phyloP scores from a whole-genome alignment of 2,888 invertebrate species.

The Mesorhabditis sp. region DNA sequence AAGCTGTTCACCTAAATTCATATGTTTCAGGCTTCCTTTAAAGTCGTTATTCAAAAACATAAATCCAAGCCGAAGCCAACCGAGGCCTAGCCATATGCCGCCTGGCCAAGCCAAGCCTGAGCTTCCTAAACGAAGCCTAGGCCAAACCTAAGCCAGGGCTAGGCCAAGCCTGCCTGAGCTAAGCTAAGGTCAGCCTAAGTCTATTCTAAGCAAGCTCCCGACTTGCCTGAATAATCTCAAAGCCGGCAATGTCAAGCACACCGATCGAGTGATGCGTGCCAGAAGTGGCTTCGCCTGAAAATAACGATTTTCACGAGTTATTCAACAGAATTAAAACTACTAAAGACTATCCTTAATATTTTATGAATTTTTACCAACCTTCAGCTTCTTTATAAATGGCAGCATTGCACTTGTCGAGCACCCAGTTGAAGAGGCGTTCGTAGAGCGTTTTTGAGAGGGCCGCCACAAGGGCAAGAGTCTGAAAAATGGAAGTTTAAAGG shows the following conservation, averaged over 20 bases:
- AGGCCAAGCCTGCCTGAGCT: too few relatives aligned
- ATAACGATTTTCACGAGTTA: not conserved
- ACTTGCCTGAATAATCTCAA: conserved; percentile 49
- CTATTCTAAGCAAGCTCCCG: not conserved
- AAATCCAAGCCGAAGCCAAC: too few relatives aligned
- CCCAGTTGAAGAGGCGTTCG: conserved; percentile 50
- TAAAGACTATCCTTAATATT: not conserved
- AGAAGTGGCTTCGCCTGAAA: not conserved
- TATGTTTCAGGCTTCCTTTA: too few relatives aligned
- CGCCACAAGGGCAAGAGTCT: conserved; percentile 41
- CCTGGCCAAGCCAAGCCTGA: too few relatives aligned
- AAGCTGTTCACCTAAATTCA: conserved; percentile 44
- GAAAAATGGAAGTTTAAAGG: not conserved
- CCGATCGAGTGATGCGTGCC: conserved; percentile 35
- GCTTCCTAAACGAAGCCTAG: too few relatives aligned
- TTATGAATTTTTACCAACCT: conserved; percentile 7
- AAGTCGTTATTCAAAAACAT: too few relatives aligned
- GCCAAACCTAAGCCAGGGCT: too few relatives aligned
- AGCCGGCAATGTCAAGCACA: conserved; percentile 56
- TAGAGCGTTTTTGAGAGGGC: conserved; percentile 53
- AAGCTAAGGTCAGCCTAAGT: not conserved
- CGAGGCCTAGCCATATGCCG: not conserved
- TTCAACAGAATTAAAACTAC: not conserved
- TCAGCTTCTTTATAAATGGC: conserved; percentile 23
- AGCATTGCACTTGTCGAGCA: conserved; percentile 47